Base-by-base conservation (phyloP, 2,888 invertebrate genomes). In the Cerceris ruficornis region DNA sequence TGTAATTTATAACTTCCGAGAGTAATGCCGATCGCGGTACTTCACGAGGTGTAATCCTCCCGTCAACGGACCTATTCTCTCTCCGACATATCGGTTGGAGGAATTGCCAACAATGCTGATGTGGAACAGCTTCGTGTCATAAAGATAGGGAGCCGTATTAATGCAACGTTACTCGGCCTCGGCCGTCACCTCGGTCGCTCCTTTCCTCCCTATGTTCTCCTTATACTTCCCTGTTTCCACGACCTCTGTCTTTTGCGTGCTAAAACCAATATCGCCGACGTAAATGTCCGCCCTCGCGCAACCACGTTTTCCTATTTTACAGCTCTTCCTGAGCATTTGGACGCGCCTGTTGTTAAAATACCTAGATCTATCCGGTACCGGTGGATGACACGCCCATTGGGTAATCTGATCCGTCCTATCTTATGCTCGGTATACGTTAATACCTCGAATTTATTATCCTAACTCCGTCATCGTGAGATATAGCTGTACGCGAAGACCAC, bases 101-200 rank as follows among this genome's bases (percentile, higher is more conserved):
- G 61, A 58, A 64, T 75, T 62, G 54, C 41, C 43, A 60, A 69
- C 75, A 69, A 77, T 67, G 79, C 77, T 69, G 71, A 75, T 75
- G 75, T 72, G 60, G 46, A 76, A 64, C 69, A 62, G 69, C 75
- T 67, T 67, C 61, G 62, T 52, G 80, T 82, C 73, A 73, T 85
- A 80, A 85, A 83, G 82, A 81, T 83, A 77, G 71, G 75, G 59
- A 58, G 74, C 7, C 68, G n/a, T 57, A 68, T 73, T 8, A 15
- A 60, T 60, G 70, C 70, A 70, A 73, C 75, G 75, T 80, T 75
- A 69, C 70, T 64, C 73, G 72, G 60, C 6, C 57, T 49, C 46
- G 59, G 42, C 11, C 39, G n/a, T 46, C 75, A 73, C 66, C 52
- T 58, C 75, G 13, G 41, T 14, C 39, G 2, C 39, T 46, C 64